phyloP scores from a whole-genome alignment of 2,888 invertebrate species.

The Dexiosoma caninum region DNA sequence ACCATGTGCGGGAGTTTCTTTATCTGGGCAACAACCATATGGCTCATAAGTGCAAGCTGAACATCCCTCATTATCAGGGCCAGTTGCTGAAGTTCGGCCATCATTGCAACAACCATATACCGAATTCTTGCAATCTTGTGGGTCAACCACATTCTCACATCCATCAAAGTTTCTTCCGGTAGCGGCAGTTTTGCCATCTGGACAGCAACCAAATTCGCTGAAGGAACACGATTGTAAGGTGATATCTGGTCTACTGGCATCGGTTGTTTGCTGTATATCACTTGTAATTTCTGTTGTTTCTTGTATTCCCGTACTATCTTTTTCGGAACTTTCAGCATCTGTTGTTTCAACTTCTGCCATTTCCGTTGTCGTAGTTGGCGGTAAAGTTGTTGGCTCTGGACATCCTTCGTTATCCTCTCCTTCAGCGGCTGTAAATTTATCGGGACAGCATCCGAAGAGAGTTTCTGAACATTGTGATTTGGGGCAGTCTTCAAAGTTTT shows the following conservation, averaged over 20 bases:
- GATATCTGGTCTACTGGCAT: slow-evolving; percentile 52
- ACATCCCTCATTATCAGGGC: slow-evolving; percentile 87
- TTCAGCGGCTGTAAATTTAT: slow-evolving; percentile 86
- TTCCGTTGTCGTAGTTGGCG: slow-evolving; percentile 70
- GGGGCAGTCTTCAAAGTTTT: slow-evolving; percentile 87
- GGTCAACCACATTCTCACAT: slow-evolving; percentile 66
- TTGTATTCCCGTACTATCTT: slow-evolving; percentile 49
- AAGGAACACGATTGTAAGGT: slow-evolving; percentile 77
- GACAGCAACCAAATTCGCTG: slow-evolving; percentile 82
- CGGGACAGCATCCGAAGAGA: slow-evolving; percentile 92
- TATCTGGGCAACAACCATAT: slow-evolving; percentile 93
- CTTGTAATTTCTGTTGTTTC: slow-evolving; percentile 65
- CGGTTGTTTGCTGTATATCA: slow-evolving; percentile 67
- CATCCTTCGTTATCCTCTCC: slow-evolving; percentile 91
- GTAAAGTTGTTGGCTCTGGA: slow-evolving; percentile 80
- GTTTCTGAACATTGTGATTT: slow-evolving; percentile 85
- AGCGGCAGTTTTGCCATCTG: slow-evolving; percentile 83
- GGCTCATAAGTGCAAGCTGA: slow-evolving; percentile 83
- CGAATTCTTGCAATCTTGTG: slow-evolving; percentile 79
- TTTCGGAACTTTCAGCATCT: slow-evolving; percentile 52
- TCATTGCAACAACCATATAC: slow-evolving; percentile 89
- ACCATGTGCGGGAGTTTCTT: slow-evolving; percentile 90
- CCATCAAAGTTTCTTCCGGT: slow-evolving; percentile 79
- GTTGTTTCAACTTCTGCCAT: slow-evolving; percentile 64
- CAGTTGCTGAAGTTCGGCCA: slow-evolving; percentile 82